Conservation (phyloP, 2,888 invertebrate genomes). For the Scaptomyza parva region DNA sequence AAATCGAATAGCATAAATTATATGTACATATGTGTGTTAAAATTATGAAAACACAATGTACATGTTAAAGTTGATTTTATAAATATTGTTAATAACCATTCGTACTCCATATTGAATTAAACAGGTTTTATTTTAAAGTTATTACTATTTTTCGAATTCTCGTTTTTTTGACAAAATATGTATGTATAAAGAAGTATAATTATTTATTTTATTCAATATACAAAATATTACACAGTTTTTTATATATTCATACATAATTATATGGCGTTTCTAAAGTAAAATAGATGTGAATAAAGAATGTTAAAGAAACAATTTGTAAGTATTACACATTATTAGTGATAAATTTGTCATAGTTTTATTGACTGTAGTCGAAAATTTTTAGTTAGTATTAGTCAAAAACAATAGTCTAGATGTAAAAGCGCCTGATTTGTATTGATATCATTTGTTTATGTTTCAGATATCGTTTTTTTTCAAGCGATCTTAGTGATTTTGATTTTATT, state of each 20-base stretch:
- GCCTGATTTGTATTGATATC: slow-evolving; percentile 61
- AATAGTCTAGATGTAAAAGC: slow-evolving; percentile 65
- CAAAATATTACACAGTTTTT: slow-evolving; percentile 25
- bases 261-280: slow-evolving; percentile 2
- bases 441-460: slow-evolving; percentile 57
- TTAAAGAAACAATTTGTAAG: slow-evolving; percentile 1
- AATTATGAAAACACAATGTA: not conserved
- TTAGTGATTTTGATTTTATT: slow-evolving; percentile 64
- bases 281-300: slow-evolving; percentile 4
- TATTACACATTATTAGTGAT: slow-evolving; percentile 11
- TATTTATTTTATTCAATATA: slow-evolving; percentile 37
- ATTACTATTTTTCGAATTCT: slow-evolving; percentile 20
- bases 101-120: slow-evolving; percentile 6
- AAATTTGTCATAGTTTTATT: slow-evolving; percentile 23
- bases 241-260: slow-evolving; percentile 4
- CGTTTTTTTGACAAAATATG: slow-evolving; percentile 2
- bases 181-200: slow-evolving; percentile 11
- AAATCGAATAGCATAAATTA: not conserved
- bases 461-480: slow-evolving; percentile 59
- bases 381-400: slow-evolving; percentile 8
- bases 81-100: not conserved
- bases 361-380: not conserved
- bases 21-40: not conserved
- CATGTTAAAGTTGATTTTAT: not conserved
- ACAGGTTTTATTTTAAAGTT: slow-evolving; percentile 24